A percentile compares a stretch with the other conserved stretches of the same genome.
These are phyloP conservation scores for Plectropomus leopardus DNA, from an alignment of 2,113 vertebrate species.

Conservation along the genomic window DNA sequence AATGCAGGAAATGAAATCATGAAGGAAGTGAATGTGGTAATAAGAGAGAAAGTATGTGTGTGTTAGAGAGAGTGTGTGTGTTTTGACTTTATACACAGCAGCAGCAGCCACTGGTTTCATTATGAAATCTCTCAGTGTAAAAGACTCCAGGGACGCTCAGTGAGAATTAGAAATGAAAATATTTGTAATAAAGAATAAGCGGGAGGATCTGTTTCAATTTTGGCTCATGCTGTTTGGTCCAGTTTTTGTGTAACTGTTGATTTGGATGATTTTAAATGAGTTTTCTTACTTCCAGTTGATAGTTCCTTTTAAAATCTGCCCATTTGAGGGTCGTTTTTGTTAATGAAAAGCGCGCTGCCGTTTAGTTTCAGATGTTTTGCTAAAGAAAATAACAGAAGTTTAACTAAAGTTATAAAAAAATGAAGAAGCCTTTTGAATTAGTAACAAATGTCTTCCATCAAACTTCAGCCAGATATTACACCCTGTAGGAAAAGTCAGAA, in stretches of 20 bases:
- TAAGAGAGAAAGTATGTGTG: not conserved
- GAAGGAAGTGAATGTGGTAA: not conserved
- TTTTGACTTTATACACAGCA: conserved; percentile 1
- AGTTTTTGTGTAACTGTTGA: not conserved
- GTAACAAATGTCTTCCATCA: not conserved
- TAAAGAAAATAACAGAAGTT: too few relatives aligned
- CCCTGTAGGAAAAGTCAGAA: too few relatives aligned
- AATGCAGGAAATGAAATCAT: conserved; percentile 43
- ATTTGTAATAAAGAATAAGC: conserved; percentile 14
- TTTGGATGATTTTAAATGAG: too few relatives aligned
- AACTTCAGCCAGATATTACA: not conserved
- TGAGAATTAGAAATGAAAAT: conserved; percentile 38
- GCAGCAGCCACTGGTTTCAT: conserved; percentile 29
- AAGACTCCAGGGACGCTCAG: conserved; percentile 27
- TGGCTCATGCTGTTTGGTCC: not conserved
- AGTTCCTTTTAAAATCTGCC: not conserved
- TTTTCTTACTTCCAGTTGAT: not conserved
- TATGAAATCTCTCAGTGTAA: conserved; percentile 21
- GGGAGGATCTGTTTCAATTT: not conserved
- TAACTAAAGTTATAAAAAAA: not conserved
- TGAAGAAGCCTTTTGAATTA: not conserved
- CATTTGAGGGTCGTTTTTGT: too few relatives aligned
- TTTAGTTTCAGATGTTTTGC: too few relatives aligned
- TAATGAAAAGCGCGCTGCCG: too few relatives aligned
- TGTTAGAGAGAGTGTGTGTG: not conserved